Evolutionary conservation across 2,888 invertebrate genomes (phyloP), one percentile per base, ranked within the genome.

Genomic region (Patella caerulea): DNA sequence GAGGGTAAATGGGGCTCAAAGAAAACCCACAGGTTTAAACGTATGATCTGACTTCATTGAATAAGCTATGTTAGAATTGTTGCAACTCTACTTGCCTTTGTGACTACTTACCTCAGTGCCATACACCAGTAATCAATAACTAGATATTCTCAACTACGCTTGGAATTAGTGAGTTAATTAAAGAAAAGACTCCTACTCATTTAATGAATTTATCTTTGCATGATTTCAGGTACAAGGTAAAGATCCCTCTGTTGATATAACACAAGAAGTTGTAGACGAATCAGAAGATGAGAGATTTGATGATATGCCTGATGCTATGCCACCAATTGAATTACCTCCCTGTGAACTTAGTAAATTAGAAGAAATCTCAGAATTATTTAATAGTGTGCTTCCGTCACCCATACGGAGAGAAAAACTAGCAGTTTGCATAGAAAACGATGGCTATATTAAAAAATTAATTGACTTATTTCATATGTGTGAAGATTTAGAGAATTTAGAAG

Each of bases 171-270:
- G 3, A 29, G 4, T 34, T 34, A 7, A 5, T 34, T 34, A 34
- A 34, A 5, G 34, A 45, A 9, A 45, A 45, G 45, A 45, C 45
- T 45, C 7, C 5, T 34, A 1, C 45, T 45, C 45, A 45, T 45
- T 45, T 45, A 45, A 45, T 45, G 45, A 1, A 45, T 45, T 45
- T 45, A 45, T 9, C 1, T 45, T 7, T 34, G 34, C 34, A 34
- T 34, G 9, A 45, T 79, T 92, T 65, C 91, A 96, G 95, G 97
- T 99, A 65, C 99, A 99, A 94, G 99, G 99, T 59, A 98, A 98
- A 92, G 99, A 99, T 93, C 99, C 99, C 2, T 97, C 98, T 52
- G 98, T 98, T 80, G 98, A 98, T 92, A 97, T 98, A 82, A 98
- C 98, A 74, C 98, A 98, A 92, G 89, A 92, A 78, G 87, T 87